Evolutionary conservation across 2,888 invertebrate genomes (phyloP).

Genomic region (Hemaris fuciformis): DNA sequence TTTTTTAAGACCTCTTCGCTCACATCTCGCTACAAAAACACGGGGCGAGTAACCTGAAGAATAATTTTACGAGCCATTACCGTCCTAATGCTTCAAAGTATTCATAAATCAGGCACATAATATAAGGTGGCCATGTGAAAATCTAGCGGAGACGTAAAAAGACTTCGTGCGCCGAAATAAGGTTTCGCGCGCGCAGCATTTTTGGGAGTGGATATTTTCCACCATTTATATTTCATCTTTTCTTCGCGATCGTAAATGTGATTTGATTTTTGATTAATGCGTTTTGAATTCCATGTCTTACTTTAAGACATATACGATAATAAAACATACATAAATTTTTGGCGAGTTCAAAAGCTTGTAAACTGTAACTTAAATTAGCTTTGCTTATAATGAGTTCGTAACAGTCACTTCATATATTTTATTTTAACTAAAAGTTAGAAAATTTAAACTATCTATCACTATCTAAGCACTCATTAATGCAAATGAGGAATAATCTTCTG

Average conservation of each 20-base stretch:
- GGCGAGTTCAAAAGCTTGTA: too few species aligned
- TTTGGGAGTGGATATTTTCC: slow-evolving; percentile 2
- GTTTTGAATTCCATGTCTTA: background rate
- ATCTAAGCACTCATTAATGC: too few species aligned
- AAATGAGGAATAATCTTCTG: too few species aligned
- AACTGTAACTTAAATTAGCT: too few species aligned
- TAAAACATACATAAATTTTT: background rate
- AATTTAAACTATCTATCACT: too few species aligned
- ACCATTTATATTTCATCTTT: background rate
- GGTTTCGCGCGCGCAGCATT: background rate
- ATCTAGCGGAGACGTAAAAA: slow-evolving; percentile 11
- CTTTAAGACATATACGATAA: background rate
- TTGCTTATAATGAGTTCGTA: too few species aligned
- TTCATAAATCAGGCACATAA: slow-evolving; percentile 40
- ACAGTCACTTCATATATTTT: too few species aligned
- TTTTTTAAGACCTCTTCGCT: slow-evolving; percentile 21
- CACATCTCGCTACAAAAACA: slow-evolving; percentile 28
- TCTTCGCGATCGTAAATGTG: background rate
- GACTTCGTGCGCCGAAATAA: background rate
- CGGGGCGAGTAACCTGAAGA: slow-evolving; percentile 32
- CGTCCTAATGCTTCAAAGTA: slow-evolving; percentile 36
- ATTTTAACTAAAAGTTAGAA: too few species aligned
- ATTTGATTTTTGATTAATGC: background rate
- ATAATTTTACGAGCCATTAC: slow-evolving; percentile 46
- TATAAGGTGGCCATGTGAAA: slow-evolving; percentile 27